These are phyloP conservation scores for Sterrhoptilus dennistouni DNA, from an alignment of 2,113 vertebrate genomes.

Conservation along the genomic window DNA sequence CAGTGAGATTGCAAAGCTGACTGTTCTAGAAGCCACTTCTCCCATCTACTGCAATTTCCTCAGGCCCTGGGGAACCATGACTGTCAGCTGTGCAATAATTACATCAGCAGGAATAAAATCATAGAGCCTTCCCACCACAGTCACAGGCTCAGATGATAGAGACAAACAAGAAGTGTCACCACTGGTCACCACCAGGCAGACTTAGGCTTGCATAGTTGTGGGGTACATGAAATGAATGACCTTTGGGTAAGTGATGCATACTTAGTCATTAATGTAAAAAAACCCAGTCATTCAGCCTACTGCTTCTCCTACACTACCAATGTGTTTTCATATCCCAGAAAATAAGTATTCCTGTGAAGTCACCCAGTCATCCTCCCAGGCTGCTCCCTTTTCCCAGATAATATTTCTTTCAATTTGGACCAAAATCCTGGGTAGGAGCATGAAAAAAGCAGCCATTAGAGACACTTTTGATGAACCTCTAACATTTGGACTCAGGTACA, in stretches of 20 bases:
- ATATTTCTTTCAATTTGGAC: neutral
- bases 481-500: slow-evolving; percentile 11
- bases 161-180: neutral
- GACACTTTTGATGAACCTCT: neutral
- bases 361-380: neutral
- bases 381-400: neutral
- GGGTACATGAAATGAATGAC: neutral
- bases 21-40: neutral
- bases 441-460: neutral
- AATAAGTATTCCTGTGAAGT: slow-evolving; percentile 1
- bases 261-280: slow-evolving; percentile 17
- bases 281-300: neutral
- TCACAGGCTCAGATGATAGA: neutral
- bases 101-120: neutral
- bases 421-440: neutral
- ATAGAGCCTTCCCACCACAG: neutral
- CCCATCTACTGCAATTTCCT: neutral
- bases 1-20: neutral
- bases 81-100: neutral
- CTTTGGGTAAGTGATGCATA: neutral
- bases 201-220: neutral
- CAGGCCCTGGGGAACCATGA: neutral
- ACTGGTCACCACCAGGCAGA: neutral
- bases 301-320: neutral
- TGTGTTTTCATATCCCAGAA: slow-evolving; percentile 1